These are phyloP conservation scores for Halocynthia roretzi DNA, from an alignment of 23 tunicate genomes.

Conservation along the genomic window DNA sequence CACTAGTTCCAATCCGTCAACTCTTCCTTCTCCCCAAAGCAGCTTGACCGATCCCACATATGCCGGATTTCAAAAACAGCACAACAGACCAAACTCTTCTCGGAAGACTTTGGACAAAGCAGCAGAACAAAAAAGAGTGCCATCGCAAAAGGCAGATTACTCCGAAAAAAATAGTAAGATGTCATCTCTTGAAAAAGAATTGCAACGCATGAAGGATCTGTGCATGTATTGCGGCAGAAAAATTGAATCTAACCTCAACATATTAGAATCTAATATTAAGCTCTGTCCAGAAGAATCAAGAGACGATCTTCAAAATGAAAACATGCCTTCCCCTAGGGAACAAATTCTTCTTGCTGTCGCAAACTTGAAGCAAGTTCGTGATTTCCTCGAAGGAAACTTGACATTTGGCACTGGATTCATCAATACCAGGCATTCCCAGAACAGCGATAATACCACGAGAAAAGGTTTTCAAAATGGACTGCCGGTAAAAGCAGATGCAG, in stretches of 20 bases:
- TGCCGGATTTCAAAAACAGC: conserved; percentile 1
- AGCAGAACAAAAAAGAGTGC: background rate
- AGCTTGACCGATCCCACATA: conserved; percentile 8
- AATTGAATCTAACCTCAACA: conserved; percentile 37
- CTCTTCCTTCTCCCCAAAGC: background rate
- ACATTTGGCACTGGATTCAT: background rate
- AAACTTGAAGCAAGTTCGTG: conserved; percentile 22
- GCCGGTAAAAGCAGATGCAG: too few relatives aligned
- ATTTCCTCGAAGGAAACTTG: background rate
- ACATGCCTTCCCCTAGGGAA: background rate
- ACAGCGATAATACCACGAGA: too few relatives aligned
- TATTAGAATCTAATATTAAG: background rate
- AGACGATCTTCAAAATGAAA: background rate
- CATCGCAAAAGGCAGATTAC: background rate
- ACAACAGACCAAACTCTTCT: background rate
- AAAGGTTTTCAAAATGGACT: too few relatives aligned
- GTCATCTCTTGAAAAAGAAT: background rate
- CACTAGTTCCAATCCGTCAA: background rate
- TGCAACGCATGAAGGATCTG: conserved; percentile 41
- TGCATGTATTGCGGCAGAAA: conserved; percentile 52
- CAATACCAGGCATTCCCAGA: too few relatives aligned
- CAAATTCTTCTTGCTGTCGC: conserved; percentile 16
- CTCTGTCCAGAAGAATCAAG: background rate
- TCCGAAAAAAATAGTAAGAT: too few relatives aligned
- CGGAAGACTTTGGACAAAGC: background rate